These are phyloP conservation scores for Sarcophaga caerulescens DNA, from an alignment of 2,888 invertebrate genomes.

Conservation along the genomic window DNA sequence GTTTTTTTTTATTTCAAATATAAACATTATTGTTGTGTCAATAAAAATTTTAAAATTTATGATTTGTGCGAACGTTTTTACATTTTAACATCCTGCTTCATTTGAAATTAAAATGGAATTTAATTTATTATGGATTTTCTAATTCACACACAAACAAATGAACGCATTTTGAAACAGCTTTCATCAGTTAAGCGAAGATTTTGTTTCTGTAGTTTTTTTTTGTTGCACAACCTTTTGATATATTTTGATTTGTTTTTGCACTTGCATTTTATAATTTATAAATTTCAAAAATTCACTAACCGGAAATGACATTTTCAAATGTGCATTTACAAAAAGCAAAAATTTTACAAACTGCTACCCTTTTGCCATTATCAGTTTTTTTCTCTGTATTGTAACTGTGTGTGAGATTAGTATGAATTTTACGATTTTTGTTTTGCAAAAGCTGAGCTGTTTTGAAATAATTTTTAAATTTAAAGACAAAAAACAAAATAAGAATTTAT, in stretches of 20 bases:
- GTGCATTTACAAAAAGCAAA: conserved; percentile 27
- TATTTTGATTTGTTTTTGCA: conserved; percentile 9
- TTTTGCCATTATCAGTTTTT: background rate
- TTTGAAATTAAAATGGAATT: background rate
- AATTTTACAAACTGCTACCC: conserved; percentile 37
- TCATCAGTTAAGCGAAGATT: too few relatives aligned
- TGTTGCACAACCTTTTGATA: background rate
- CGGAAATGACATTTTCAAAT: conserved; percentile 60
- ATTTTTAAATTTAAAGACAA: conserved; percentile 5
- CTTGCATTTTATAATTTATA: conserved; percentile 36
- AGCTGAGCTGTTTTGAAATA: background rate
- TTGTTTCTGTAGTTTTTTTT: background rate
- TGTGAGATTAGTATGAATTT: too few relatives aligned
- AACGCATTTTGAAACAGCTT: too few relatives aligned
- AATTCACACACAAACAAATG: too few relatives aligned
- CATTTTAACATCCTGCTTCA: background rate
- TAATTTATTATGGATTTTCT: background rate
- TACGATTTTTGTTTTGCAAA: background rate
- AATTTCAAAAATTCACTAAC: conserved; percentile 56
- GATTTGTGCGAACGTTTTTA: conserved; percentile 9
- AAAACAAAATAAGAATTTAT: background rate
- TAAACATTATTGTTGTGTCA: conserved; percentile 28
- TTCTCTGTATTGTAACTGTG: too few relatives aligned
- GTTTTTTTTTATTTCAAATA: background rate
- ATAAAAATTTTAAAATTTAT: conserved; percentile 39